Base-by-base conservation (phyloP, 2,888 invertebrate species). In the Nephrocerus scutellatus region DNA sequence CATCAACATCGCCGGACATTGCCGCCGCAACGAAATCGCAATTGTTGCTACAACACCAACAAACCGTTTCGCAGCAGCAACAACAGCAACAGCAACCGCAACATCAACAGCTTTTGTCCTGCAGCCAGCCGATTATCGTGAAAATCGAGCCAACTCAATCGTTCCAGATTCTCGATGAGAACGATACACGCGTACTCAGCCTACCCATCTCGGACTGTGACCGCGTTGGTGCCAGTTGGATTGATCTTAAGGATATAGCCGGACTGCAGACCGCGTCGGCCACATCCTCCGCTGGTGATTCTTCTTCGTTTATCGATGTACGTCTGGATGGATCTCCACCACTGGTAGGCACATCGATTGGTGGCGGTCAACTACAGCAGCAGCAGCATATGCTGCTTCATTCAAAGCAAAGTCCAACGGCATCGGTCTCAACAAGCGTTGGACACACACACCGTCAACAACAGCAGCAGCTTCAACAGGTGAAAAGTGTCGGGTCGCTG, bases 121-220 rank as follows among this genome's bases (percentile, higher is more conserved):
- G 49, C 45, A 58, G 54, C 34, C 62, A 64, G 47, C 67, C 67
- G 30, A 65, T 65, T 15, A 64, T 66, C 18, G 63, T 66, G 1
- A 66, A 66, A 48, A 59, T 66, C 43, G 66, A 66, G 44, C 63
- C 66, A 13, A 61, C 63, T 6, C 65, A 65, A 37, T 62, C 65
- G 9, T 65, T 65, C 36, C 64, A 64, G 36, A 63, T 65, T 28
- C 56, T 65, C 36, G 66, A 65, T 35, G 66, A 66, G 46, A 56
- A 60, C 26, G 65, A 65, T 23, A 66, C 65, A 15, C 53, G 65
- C 2, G 64, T 65, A 3, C 45, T 65, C 3, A 65, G 66, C 22
- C 38, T 65, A 42, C 65, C 65, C 0, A 52, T 66, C 7, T 62
- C 56, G 14, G 64, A 66, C 37, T 62, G 56, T 19, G 65, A 65